phyloP scores from a whole-genome alignment of 37 sponge, comb jelly and placozoan genomes.

The Spongilla lacustris region DNA sequence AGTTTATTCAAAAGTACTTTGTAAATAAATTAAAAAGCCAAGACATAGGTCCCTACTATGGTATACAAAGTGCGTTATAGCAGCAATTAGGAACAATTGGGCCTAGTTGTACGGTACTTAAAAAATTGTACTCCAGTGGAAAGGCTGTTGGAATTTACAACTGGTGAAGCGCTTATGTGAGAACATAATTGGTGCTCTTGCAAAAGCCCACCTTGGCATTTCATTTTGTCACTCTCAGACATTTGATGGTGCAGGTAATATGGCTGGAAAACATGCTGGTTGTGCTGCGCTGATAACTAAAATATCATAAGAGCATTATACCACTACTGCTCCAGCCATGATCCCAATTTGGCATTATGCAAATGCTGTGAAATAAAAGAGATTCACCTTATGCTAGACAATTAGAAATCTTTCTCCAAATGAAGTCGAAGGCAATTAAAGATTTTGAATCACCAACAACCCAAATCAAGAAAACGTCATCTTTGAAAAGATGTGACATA shows the following conservation, averaged over 20 bases:
- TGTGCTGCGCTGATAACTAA: no score
- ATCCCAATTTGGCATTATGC: conserved; percentile 20
- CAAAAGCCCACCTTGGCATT: neutral
- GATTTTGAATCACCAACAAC: no score
- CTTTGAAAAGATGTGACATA: no score
- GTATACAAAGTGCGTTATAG: neutral
- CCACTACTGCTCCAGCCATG: no score
- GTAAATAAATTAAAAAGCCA: no score
- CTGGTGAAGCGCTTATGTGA: neutral
- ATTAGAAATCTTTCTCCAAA: no score
- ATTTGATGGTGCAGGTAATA: conserved; percentile 16
- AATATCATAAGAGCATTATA: neutral
- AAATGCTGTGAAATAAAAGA: no score
- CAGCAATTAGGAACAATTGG: conserved; percentile 11
- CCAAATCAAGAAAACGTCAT: no score
- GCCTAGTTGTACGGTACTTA: neutral
- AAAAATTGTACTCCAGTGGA: neutral
- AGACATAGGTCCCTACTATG: no score
- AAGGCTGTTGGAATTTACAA: neutral
- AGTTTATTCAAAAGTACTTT: no score
- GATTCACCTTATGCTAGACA: conserved; percentile 16
- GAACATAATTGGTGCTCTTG: neutral
- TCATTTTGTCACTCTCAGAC: neutral
- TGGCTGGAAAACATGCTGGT: neutral
- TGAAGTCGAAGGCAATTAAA: no score